Conservation (phyloP, 2,888 invertebrate genomes). For the Folsomia manolachei region DNA sequence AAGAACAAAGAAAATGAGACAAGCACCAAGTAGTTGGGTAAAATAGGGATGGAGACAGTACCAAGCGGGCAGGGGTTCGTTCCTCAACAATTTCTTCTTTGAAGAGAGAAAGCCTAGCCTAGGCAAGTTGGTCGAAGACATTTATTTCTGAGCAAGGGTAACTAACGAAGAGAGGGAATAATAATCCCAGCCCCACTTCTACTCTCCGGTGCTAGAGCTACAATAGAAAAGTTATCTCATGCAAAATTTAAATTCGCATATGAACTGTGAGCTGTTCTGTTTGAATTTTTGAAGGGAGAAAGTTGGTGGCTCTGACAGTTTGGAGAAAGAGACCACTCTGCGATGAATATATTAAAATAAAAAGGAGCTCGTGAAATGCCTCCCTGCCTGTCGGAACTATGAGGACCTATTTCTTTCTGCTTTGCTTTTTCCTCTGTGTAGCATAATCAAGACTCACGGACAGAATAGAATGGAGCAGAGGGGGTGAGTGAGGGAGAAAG, state of each 20-base stretch:
- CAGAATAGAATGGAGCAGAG: background rate
- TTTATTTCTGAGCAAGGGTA: background rate
- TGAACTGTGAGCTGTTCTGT: background rate
- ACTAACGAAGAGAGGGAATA: slow-evolving; percentile 6
- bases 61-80: too few relatives aligned
- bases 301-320: background rate
- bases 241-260: slow-evolving; percentile 1
- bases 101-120: too few relatives aligned
- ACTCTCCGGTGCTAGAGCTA: background rate
- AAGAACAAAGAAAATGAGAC: too few relatives aligned
- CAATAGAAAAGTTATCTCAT: slow-evolving; percentile 5
- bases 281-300: background rate
- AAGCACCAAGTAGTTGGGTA: too few relatives aligned
- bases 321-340: background rate
- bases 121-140: background rate
- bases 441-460: too few relatives aligned
- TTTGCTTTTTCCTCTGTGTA: too few relatives aligned
- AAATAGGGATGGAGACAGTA: too few relatives aligned
- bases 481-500: background rate
- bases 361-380: background rate
- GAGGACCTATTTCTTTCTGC: background rate
- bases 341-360: slow-evolving; percentile 8
- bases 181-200: background rate
- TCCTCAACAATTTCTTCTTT: too few relatives aligned
- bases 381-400: background rate